These are phyloP conservation scores for Drosophila subobscura DNA, from an alignment of 1,140 invertebrate species.

Conservation along the genomic window DNA sequence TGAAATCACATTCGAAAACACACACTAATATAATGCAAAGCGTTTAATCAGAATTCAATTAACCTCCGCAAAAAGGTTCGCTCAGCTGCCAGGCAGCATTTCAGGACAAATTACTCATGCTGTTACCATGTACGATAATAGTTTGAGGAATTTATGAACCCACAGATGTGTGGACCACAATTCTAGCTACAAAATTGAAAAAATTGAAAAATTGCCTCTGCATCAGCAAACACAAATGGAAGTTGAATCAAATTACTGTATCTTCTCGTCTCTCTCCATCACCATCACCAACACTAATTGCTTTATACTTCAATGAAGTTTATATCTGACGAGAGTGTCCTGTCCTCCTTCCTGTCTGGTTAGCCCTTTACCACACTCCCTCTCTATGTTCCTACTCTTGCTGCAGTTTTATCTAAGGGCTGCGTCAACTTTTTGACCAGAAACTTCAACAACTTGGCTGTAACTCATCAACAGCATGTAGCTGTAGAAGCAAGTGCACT, in stretches of 20 bases:
- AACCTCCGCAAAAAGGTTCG: too few species aligned
- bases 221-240: conserved; percentile 39
- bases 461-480: conserved; percentile 52
- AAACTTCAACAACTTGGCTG: conserved; percentile 63
- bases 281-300: conserved; percentile 54
- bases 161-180: conserved; percentile 6
- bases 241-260: conserved; percentile 53
- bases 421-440: conserved; percentile 68
- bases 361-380: neutral
- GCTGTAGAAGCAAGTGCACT: conserved; percentile 21
- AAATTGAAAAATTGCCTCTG: conserved; percentile 6
- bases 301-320: conserved; percentile 58
- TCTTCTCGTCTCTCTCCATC: neutral
- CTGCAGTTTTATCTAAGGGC: conserved; percentile 55
- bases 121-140: too few species aligned
- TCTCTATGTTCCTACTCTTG: neutral
- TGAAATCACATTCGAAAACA: too few species aligned
- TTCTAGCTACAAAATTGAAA: conserved; percentile 15
- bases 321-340: conserved; percentile 48
- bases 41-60: too few species aligned
- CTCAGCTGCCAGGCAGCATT: too few species aligned
- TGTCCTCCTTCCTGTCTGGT: neutral
- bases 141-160: too few species aligned
- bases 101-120: too few species aligned
- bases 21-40: too few species aligned